Conservation (phyloP, 2,888 invertebrate genomes). For the Neoascia interrupta region DNA sequence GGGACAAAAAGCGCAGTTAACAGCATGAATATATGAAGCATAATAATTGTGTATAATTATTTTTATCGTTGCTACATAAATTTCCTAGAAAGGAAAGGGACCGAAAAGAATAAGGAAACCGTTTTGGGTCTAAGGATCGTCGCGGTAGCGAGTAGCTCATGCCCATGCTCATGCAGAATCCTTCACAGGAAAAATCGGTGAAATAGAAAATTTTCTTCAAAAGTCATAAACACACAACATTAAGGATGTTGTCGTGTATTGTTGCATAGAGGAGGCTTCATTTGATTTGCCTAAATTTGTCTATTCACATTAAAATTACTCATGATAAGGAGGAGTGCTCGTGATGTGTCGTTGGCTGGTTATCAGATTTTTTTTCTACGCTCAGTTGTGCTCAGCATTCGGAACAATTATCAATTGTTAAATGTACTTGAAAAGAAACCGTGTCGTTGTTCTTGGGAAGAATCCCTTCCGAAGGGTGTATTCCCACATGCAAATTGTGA, state of each 20-base stretch:
- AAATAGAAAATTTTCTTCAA: constrained; percentile 56
- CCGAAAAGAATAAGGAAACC: constrained; percentile 18
- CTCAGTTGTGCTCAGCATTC: constrained; percentile 17
- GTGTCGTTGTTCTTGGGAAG: neutral
- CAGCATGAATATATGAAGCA: constrained; percentile 64
- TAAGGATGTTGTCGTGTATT: constrained; percentile 30
- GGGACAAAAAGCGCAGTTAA: constrained; percentile 56
- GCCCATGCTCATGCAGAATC: constrained; percentile 9
- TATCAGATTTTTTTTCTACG: constrained; percentile 33
- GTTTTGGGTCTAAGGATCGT: constrained; percentile 11
- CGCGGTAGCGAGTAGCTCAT: constrained; percentile 2
- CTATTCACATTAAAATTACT: constrained; percentile 32
- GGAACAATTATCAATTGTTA: constrained; percentile 52
- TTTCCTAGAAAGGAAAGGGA: constrained; percentile 28
- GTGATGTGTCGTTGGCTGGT: constrained; percentile 26
- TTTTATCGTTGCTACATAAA: constrained; percentile 61
- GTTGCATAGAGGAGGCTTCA: constrained; percentile 30
- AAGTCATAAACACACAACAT: constrained; percentile 63
- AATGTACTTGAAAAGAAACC: constrained; percentile 22
- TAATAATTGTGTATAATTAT: constrained; percentile 63
- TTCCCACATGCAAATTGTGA: neutral
- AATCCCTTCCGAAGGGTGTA: neutral
- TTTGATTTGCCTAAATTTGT: constrained; percentile 51
- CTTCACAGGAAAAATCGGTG: constrained; percentile 39
- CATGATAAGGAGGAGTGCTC: constrained; percentile 41